Base-by-base conservation (phyloP, 2,113 vertebrate species). In the Colistium nudipinnis region DNA sequence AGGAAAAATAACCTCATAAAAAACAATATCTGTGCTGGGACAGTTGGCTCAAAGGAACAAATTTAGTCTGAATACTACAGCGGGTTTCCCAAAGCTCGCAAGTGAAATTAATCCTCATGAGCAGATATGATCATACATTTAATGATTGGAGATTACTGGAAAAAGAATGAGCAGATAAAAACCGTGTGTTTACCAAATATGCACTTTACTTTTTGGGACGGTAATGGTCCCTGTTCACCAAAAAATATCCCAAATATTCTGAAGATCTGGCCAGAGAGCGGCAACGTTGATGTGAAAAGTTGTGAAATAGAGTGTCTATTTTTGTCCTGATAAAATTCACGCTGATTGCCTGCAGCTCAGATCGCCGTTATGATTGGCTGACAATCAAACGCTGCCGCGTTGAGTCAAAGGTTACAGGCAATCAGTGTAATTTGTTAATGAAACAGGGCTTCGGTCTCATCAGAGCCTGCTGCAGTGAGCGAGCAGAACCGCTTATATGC, bases 371-470 rank as follows among this genome's bases (percentile, higher is more conserved):
- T 76, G 77, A 83, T 83, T 83, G 87, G 65, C 73, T 83, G 76
- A 82, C 61, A 82, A 88, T 89, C 79, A 83, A 48, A 83, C 60
- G 33, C 36, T 33, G 70, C 74, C 62, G 60, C 24, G 77, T 81
- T 85, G 70, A 82, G 64, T 76, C 71, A 86, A 67, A 88, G 78
- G 80, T 86, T 83, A 70, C 73, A 78, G 56, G 73, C 53, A 86
- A 87, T 90, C 87, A 87, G 53, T 62, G 33, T 80, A 80, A 86
- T 88, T 74, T 81, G 62, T 71, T 76, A 80, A 83, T 85, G 69
- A 85, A 66, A 81, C 63, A 24, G 31, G 30, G 65, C 57, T 76
- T 71, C 72, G 75, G 68, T 80, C 74, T 83, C 69, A 81, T 84
- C 72, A 53, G 36, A 76, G 69, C 44, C 35, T 76, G 68, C 44